A percentile compares a stretch with the other conserved stretches of the same genome.
These are phyloP conservation scores for Scolopax mira DNA, from an alignment of 2,113 vertebrate genomes.

Conservation along the genomic window DNA sequence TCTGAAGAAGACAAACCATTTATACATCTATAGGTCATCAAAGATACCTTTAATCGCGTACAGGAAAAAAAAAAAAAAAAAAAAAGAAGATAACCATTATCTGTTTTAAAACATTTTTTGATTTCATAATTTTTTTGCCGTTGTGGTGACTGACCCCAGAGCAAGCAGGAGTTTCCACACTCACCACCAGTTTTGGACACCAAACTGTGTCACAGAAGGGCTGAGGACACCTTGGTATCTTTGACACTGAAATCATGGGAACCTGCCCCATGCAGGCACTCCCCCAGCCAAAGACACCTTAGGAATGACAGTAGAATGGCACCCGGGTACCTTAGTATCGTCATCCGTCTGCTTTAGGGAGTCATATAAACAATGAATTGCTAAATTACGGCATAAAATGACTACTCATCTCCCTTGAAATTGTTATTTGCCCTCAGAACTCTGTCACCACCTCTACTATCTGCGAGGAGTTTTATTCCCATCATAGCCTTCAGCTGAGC, in stretches of 20 bases:
- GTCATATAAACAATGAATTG: neutral
- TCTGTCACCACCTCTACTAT: neutral
- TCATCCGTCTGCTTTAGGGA: neutral
- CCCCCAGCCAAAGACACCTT: neutral
- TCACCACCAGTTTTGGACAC: neutral
- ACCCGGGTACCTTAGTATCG: fast-evolving
- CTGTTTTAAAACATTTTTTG: neutral
- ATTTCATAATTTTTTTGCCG: neutral
- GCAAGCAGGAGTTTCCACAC: neutral
- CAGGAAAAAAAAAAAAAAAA: neutral
- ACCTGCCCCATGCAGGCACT: neutral
- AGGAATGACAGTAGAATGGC: fast-evolving
- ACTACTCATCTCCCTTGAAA: neutral
- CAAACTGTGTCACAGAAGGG: fast-evolving
- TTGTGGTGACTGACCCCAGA: neutral
- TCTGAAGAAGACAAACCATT: neutral
- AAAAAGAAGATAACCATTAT: neutral
- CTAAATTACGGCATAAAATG: neutral
- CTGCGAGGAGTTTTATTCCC: neutral
- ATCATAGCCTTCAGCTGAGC: neutral
- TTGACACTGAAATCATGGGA: neutral
- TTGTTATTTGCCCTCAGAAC: neutral
- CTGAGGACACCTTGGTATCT: neutral
- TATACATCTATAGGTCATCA: neutral
- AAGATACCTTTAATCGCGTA: neutral